phyloP scores from a whole-genome alignment of 2,888 invertebrate species.

The Pristionchus fissidentatus region DNA sequence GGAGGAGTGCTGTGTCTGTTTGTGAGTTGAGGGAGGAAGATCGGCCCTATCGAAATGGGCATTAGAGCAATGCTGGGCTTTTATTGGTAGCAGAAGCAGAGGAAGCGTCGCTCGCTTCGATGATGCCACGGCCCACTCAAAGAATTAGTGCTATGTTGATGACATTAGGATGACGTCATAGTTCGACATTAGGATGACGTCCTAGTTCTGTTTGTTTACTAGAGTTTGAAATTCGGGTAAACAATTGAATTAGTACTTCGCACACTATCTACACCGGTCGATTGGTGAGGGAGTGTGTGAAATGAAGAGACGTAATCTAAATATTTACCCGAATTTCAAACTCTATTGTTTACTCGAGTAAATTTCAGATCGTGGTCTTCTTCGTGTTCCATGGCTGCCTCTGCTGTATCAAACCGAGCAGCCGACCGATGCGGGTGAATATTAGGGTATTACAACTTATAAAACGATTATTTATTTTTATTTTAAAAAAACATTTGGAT shows the following conservation, averaged over 20 bases:
- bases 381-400: conserved; percentile 46
- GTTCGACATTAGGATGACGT: background rate
- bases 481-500: too few relatives aligned
- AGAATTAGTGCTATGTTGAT: too few relatives aligned
- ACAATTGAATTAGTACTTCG: too few relatives aligned
- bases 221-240: too few relatives aligned
- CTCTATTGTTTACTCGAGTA: background rate
- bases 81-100: too few relatives aligned
- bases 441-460: background rate
- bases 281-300: too few relatives aligned
- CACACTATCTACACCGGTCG: too few relatives aligned
- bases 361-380: conserved; percentile 21
- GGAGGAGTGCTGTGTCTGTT: conserved; percentile 38
- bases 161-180: too few relatives aligned
- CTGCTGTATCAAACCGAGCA: conserved; percentile 9
- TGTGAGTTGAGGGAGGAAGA: background rate
- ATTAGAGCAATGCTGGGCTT: too few relatives aligned
- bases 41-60: too few relatives aligned
- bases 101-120: too few relatives aligned
- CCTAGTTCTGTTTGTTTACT: background rate
- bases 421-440: background rate
- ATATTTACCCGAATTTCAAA: background rate
- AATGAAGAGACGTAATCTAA: background rate
- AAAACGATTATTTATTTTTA: background rate
- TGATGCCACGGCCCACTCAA: too few relatives aligned